Conservation (phyloP, 2,113 vertebrate species). For the Camelus bactrianus region DNA sequence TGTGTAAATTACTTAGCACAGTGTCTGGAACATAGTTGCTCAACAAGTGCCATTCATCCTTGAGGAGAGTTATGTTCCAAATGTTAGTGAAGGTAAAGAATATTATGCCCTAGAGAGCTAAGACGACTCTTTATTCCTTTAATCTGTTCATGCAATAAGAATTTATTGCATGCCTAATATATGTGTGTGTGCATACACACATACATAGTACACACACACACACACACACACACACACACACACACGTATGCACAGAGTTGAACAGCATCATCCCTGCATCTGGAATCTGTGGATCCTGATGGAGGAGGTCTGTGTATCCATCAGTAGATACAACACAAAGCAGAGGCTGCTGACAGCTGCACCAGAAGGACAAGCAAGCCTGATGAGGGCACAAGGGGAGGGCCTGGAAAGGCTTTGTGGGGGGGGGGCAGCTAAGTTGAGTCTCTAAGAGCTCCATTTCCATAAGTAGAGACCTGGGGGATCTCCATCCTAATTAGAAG, state of each 20-base stretch:
- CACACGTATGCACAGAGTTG: neutral
- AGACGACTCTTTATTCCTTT: neutral
- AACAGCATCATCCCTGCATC: neutral
- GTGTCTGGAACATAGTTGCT: neutral
- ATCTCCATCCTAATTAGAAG: neutral
- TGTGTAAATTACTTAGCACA: neutral
- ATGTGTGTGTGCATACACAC: neutral
- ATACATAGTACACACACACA: neutral
- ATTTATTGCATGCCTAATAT: neutral
- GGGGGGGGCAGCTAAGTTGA: too few species aligned
- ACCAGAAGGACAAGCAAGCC: neutral
- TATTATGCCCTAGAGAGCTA: neutral
- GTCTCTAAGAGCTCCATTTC: neutral
- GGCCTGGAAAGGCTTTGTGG: neutral
- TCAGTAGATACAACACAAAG: neutral
- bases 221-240: neutral
- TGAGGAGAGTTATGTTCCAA: neutral
- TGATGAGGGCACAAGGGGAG: too few species aligned
- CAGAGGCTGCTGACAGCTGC: neutral
- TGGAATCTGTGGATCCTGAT: neutral
- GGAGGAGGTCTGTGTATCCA: neutral
- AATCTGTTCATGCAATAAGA: neutral
- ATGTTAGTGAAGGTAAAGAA: neutral
- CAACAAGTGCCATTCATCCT: neutral
- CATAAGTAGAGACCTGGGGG: neutral